These are phyloP conservation scores for Megaceryle maxima DNA, from an alignment of 2,113 vertebrate genomes.

Conservation along the genomic window DNA sequence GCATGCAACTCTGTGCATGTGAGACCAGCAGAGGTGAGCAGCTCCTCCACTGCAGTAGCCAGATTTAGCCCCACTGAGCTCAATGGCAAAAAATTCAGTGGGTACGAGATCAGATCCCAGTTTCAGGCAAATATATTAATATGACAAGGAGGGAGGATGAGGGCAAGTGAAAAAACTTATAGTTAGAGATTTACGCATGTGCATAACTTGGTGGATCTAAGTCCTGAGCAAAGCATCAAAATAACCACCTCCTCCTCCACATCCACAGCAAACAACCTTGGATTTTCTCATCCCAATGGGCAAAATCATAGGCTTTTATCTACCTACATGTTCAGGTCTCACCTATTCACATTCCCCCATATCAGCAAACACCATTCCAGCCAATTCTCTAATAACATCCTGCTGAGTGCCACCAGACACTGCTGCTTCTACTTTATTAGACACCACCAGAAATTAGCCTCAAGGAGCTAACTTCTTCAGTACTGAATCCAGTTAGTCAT, in stretches of 20 bases:
- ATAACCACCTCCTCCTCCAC: background rate
- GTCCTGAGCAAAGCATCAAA: background rate
- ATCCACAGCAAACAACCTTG: background rate
- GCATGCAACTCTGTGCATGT: background rate
- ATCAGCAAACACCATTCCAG: background rate
- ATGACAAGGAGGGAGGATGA: background rate
- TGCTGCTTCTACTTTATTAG: background rate
- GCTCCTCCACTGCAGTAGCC: background rate
- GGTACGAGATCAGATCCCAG: background rate
- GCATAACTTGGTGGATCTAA: background rate
- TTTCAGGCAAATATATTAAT: background rate
- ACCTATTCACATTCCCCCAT: background rate
- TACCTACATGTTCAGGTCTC: background rate
- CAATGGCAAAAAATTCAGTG: constrained; percentile 10
- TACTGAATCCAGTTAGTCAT: background rate
- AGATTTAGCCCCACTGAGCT: background rate
- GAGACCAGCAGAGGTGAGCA: background rate
- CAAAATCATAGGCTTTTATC: constrained; percentile 1
- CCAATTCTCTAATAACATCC: background rate
- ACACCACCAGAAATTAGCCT: background rate
- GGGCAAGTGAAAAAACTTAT: background rate
- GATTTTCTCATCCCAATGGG: background rate
- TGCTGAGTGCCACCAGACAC: background rate
- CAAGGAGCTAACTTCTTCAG: background rate
- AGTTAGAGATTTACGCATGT: background rate